These are phyloP conservation scores for Zosterops pallidus DNA, from an alignment of 2,113 vertebrate species.

Conservation along the genomic window DNA sequence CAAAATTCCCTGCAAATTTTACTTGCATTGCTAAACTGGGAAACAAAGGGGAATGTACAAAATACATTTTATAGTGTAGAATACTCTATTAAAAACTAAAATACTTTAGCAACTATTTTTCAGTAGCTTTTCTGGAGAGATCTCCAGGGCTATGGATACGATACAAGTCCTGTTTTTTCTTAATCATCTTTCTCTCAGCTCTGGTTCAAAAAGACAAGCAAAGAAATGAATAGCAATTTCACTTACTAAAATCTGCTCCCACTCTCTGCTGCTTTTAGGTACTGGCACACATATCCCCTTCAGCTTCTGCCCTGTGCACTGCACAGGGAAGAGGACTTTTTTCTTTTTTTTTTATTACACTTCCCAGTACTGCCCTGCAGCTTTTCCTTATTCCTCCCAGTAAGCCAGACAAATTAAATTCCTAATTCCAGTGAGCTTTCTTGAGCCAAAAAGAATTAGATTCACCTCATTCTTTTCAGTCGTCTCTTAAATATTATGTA, in stretches of 20 bases:
- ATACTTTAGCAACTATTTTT: not conserved
- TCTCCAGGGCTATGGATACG: not conserved
- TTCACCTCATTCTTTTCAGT: conserved; percentile 1
- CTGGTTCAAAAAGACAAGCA: not conserved
- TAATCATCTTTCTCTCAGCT: not conserved
- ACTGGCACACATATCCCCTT: not conserved
- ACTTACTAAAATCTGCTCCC: not conserved
- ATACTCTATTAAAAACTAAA: not conserved
- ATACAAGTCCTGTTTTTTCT: not conserved
- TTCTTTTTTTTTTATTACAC: not conserved
- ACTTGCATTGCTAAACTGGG: not conserved
- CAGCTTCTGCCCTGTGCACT: not conserved
- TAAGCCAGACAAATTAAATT: conserved; percentile 29
- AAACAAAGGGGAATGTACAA: not conserved
- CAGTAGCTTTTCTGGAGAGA: not conserved
- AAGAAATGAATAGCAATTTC: not conserved
- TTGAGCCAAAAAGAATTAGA: conserved; percentile 21
- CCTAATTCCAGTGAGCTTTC: not conserved
- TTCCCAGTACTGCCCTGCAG: not conserved
- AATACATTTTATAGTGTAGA: not conserved
- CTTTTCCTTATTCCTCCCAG: not conserved
- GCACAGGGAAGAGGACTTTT: not conserved
- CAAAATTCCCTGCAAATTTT: not conserved
- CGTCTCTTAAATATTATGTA: not conserved
- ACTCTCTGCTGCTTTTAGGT: not conserved